Percentiles rank a stretch among this genome's conserved stretches.
Evolutionary conservation across 2,888 invertebrate genomes (phyloP).

Genomic region (Tineola bisselliella): DNA sequence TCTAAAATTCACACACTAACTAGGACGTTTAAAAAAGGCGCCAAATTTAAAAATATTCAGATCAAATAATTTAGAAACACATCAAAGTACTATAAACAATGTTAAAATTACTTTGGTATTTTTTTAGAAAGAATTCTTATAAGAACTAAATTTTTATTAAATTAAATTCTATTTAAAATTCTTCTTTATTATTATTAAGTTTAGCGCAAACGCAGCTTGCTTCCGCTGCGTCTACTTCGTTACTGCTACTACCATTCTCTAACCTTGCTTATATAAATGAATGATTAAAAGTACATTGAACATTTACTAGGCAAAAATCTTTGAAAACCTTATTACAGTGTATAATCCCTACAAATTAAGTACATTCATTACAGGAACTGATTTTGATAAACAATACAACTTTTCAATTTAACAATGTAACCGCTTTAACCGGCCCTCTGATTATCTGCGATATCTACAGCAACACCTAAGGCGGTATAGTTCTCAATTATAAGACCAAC

Average conservation of each 20-base stretch:
- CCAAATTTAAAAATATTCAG: neutral
- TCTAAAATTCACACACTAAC: neutral
- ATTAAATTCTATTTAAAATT: conserved; percentile 9
- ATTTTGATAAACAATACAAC: neutral
- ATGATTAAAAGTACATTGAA: neutral
- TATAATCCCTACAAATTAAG: neutral
- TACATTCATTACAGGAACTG: neutral
- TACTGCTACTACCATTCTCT: neutral
- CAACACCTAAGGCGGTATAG: neutral
- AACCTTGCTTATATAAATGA: conserved; percentile 11
- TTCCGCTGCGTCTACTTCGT: conserved; percentile 1
- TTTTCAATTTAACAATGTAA: neutral
- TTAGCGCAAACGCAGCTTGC: neutral
- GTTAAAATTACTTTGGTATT: conserved; percentile 4
- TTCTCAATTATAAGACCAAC: neutral
- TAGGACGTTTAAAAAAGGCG: neutral
- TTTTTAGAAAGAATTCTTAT: neutral
- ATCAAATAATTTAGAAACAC: conserved; percentile 5
- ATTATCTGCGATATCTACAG: neutral
- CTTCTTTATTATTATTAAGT: neutral
- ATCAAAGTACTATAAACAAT: conserved; percentile 6
- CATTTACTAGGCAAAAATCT: conserved; percentile 6
- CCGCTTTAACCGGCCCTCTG: neutral
- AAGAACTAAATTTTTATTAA: conserved; percentile 1
- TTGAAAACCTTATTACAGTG: neutral